Percentiles rank a stretch among this genome's conserved stretches.
phyloP scores from a whole-genome alignment of 1,140 invertebrate genomes.

The Panulirus ornatus region DNA sequence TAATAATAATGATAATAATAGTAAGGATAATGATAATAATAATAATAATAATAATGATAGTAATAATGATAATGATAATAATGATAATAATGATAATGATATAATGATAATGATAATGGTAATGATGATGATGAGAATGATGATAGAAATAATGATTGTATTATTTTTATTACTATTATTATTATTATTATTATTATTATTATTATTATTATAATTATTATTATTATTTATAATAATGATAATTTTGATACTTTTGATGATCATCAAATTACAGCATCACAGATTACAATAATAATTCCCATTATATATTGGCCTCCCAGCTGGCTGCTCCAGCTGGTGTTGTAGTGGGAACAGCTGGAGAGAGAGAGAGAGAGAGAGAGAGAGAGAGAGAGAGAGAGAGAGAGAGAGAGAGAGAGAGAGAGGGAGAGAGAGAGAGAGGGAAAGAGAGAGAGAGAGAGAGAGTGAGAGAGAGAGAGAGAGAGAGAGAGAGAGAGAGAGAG shows the following conservation, averaged over 20 bases:
- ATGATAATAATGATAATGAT: background rate
- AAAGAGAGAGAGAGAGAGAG: background rate
- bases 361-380: too few relatives aligned
- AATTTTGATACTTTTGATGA: background rate
- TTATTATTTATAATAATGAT: background rate
- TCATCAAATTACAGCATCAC: too few relatives aligned
- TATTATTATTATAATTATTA: background rate
- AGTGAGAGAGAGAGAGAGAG: background rate
- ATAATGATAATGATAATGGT: background rate
- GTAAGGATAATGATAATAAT: background rate
- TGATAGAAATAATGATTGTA: background rate
- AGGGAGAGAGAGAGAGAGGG: background rate
- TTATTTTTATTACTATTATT: background rate
- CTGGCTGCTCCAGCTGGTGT: too few relatives aligned
- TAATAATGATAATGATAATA: background rate
- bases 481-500: background rate
- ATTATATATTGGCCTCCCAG: too few relatives aligned
- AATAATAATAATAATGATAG: background rate
- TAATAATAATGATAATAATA: too few relatives aligned
- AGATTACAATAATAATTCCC: too few relatives aligned
- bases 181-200: background rate
- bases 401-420: background rate
- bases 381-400: background rate
- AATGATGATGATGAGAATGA: background rate
- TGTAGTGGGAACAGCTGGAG: too few relatives aligned